phyloP scores from a whole-genome alignment of 2,797 vertebrate genomes.

The Clarias fuscus region DNA sequence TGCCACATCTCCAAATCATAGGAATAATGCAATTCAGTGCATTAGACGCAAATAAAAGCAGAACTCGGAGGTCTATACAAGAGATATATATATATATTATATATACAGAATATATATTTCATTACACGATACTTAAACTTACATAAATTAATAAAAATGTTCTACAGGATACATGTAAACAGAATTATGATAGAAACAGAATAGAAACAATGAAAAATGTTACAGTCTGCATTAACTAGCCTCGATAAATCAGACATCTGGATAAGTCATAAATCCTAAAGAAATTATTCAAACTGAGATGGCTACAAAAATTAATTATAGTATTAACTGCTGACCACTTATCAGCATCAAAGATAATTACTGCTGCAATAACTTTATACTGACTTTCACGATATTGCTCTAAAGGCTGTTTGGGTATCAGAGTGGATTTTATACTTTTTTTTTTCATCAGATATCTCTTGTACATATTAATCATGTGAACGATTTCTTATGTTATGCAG shows the following conservation, averaged over 20 bases:
- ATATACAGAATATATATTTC: no score
- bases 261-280: neutral
- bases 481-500: neutral
- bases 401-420: neutral
- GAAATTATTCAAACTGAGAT: neutral
- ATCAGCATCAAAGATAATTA: slow-evolving; percentile 1
- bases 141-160: slow-evolving; percentile 5
- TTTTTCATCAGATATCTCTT: neutral
- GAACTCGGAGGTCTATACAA: neutral
- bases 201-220: neutral
- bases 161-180: neutral
- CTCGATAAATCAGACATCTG: neutral
- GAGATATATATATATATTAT: neutral
- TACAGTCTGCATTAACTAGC: neutral
- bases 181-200: no score
- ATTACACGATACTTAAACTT: neutral
- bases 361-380: neutral
- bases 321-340: neutral
- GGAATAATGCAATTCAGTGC: neutral
- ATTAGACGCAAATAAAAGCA: neutral
- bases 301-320: slow-evolving; percentile 4
- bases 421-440: neutral
- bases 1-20: neutral
- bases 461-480: neutral
- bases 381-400: neutral